Percentiles rank a stretch among this genome's conserved stretches.
phyloP scores from a whole-genome alignment of 2,113 vertebrate genomes.

The Engraulis encrasicolus region DNA sequence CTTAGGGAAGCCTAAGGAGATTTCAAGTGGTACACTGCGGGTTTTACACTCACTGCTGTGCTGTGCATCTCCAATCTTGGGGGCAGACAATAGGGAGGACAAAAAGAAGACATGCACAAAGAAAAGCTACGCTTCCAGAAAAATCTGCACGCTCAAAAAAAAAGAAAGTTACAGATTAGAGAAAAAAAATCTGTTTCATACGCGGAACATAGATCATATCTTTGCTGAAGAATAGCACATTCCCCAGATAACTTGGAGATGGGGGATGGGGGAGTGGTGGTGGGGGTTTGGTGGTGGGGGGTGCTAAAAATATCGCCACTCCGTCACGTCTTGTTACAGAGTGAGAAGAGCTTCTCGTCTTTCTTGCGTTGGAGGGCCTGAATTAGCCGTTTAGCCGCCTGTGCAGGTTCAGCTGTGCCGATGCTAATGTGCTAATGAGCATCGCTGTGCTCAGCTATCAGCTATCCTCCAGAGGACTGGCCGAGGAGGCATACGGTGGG shows the following conservation, averaged over 20 bases:
- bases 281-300: neutral
- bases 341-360: neutral
- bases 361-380: neutral
- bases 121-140: neutral
- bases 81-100: neutral
- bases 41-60: no score
- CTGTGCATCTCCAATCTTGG: neutral
- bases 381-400: neutral
- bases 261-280: no score
- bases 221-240: neutral
- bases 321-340: neutral
- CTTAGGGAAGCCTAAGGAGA: neutral
- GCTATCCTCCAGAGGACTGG: neutral
- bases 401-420: conserved; percentile 10
- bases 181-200: neutral
- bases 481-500: neutral
- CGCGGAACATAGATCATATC: neutral
- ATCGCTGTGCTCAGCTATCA: neutral
- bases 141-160: neutral
- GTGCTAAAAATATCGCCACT: conserved; percentile 8
- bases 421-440: neutral
- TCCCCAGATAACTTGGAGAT: neutral
- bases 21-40: no score
- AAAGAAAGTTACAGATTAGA: neutral
- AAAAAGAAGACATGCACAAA: neutral